Evolutionary conservation across 2,113 vertebrate genomes (phyloP).

Genomic region (Leptocoma aspasia): DNA sequence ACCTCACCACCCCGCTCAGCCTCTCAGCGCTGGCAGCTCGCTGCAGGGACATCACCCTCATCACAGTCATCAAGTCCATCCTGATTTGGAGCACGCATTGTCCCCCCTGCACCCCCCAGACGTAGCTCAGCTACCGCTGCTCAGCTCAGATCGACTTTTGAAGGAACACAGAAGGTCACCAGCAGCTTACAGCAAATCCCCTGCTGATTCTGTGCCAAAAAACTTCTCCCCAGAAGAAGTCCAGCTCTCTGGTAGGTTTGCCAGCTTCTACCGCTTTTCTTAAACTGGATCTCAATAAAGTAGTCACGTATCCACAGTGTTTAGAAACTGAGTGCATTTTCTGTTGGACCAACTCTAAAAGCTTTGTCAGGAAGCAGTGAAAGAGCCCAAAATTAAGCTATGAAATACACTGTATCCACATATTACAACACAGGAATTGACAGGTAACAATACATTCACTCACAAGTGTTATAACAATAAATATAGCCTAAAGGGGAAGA

Average conservation of each 20-base stretch:
- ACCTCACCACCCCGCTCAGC: background rate
- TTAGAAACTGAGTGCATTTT: background rate
- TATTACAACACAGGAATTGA: background rate
- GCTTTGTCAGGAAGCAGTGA: background rate
- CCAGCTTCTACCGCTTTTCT: background rate
- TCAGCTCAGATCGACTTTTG: background rate
- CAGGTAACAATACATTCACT: background rate
- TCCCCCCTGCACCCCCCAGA: background rate
- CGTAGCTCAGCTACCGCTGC: background rate
- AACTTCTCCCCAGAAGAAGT: background rate
- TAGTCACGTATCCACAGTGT: fast-evolving
- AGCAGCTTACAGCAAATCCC: background rate
- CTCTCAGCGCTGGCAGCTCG: background rate
- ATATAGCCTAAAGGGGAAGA: background rate
- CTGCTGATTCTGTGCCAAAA: background rate
- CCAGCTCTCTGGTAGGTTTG: background rate
- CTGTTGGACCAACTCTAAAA: background rate
- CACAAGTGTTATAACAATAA: background rate
- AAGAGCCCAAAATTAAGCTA: background rate
- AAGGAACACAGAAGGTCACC: background rate
- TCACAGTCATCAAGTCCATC: background rate
- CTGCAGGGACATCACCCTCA: background rate
- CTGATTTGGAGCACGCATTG: background rate
- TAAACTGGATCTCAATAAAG: background rate
- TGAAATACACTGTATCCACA: background rate